Percentiles rank a stretch among this genome's conserved stretches.
Evolutionary conservation across 2,888 invertebrate species (phyloP).

Genomic region (Schrankia costaestrigalis): DNA sequence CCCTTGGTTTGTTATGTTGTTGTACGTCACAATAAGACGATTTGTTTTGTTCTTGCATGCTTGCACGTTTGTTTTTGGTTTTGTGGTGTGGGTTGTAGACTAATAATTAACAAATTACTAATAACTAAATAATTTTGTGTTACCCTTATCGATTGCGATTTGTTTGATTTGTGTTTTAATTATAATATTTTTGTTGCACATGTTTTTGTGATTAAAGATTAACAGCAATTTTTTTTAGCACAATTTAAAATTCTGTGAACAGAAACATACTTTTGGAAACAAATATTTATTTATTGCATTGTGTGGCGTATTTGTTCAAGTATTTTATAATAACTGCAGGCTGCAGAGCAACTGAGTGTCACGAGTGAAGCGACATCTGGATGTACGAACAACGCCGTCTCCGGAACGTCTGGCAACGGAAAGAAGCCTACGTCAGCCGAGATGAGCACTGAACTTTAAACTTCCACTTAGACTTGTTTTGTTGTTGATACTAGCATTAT

Average conservation of each 20-base stretch:
- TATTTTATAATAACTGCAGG: conserved; percentile 38
- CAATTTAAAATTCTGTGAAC: too few species aligned
- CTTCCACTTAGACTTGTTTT: conserved; percentile 15
- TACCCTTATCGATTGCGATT: conserved; percentile 26
- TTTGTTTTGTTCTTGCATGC: conserved; percentile 57
- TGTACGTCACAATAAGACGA: conserved; percentile 40
- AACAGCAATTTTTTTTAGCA: conserved; percentile 21
- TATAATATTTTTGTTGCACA: conserved; percentile 34
- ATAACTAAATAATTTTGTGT: conserved; percentile 35
- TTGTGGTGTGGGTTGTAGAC: conserved; percentile 37
- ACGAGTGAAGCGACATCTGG: conserved; percentile 40
- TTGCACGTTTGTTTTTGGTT: conserved; percentile 48
- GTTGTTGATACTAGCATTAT: conserved; percentile 1
- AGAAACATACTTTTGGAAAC: too few species aligned
- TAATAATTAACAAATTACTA: conserved; percentile 63
- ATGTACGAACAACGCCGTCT: conserved; percentile 25
- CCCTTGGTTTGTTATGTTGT: conserved; percentile 51
- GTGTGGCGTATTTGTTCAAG: neutral
- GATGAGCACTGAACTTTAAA: conserved; percentile 86
- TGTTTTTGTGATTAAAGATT: conserved; percentile 30
- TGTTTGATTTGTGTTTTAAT: conserved; percentile 26
- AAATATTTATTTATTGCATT: too few species aligned
- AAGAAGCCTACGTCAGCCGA: conserved; percentile 69
- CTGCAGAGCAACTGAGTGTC: conserved; percentile 74
- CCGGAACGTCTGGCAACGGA: conserved; percentile 43